These are phyloP conservation scores for Aphelinus atriplicis DNA, from an alignment of 1,140 invertebrate genomes.

Conservation along the genomic window DNA sequence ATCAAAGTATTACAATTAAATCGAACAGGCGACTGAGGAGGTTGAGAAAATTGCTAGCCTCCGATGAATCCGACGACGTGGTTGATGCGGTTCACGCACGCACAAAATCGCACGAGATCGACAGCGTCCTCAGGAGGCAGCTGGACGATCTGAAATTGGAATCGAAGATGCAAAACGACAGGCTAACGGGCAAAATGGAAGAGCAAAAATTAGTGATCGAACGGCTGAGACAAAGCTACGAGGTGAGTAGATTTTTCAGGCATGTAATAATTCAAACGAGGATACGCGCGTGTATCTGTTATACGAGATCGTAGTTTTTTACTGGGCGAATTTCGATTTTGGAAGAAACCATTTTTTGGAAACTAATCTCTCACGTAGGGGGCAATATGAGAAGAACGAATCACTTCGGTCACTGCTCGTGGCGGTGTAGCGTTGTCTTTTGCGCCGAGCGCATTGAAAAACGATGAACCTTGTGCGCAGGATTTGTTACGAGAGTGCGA, in stretches of 20 bases:
- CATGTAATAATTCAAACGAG: slow-evolving; percentile 44
- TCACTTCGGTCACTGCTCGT: too few species aligned
- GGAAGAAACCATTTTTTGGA: too few species aligned
- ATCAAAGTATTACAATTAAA: neutral
- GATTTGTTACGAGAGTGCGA: slow-evolving; percentile 15
- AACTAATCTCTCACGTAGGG: too few species aligned
- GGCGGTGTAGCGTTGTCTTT: neutral
- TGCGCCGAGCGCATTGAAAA: slow-evolving; percentile 34
- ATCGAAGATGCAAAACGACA: slow-evolving; percentile 47
- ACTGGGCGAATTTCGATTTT: too few species aligned
- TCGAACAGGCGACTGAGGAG: neutral
- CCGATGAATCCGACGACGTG: neutral
- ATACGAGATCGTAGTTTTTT: too few species aligned
- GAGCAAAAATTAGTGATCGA: slow-evolving; percentile 47
- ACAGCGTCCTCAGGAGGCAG: slow-evolving; percentile 16
- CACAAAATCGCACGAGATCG: neutral
- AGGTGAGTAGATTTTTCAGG: slow-evolving; percentile 50
- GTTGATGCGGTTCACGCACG: neutral
- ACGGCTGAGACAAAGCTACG: slow-evolving; percentile 50
- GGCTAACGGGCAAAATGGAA: slow-evolving; percentile 48
- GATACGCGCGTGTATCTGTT: neutral
- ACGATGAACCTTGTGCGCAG: neutral
- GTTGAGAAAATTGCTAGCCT: neutral
- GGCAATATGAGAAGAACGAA: too few species aligned
- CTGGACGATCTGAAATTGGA: slow-evolving; percentile 39